These are phyloP conservation scores for Polymixis flavicincta DNA, from an alignment of 2,888 invertebrate genomes.

Conservation along the genomic window DNA sequence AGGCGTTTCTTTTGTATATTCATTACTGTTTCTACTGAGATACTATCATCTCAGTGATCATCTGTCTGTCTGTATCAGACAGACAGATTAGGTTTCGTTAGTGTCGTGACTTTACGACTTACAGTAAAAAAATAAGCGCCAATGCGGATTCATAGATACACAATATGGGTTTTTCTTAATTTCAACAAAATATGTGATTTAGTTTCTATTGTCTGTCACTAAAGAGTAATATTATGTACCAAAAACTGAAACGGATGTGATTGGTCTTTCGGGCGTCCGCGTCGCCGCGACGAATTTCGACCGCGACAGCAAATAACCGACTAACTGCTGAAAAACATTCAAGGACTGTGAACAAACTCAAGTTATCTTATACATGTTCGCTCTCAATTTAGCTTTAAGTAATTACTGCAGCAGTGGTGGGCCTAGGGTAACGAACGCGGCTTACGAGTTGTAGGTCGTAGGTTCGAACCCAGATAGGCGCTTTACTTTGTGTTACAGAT, in stretches of 20 bases:
- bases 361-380: conserved; percentile 21
- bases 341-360: conserved; percentile 13
- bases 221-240: not conserved
- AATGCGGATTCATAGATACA: not conserved
- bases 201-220: not conserved
- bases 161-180: not conserved
- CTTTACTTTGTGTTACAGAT: no score
- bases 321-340: conserved; percentile 17
- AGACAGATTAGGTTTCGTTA: not conserved
- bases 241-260: conserved; percentile 42
- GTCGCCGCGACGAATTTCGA: conserved; percentile 63
- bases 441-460: no score
- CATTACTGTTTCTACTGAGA: not conserved
- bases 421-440: no score
- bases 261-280: conserved; percentile 23
- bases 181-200: not conserved
- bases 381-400: conserved; percentile 23
- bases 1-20: not conserved
- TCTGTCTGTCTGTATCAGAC: no score
- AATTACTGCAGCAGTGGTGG: no score
- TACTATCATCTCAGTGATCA: no score
- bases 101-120: not conserved
- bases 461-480: no score
- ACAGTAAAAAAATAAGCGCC: not conserved
- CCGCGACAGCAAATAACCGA: conserved; percentile 48